Conservation (phyloP, 2,888 invertebrate species). For the Mesoligia furuncula region DNA sequence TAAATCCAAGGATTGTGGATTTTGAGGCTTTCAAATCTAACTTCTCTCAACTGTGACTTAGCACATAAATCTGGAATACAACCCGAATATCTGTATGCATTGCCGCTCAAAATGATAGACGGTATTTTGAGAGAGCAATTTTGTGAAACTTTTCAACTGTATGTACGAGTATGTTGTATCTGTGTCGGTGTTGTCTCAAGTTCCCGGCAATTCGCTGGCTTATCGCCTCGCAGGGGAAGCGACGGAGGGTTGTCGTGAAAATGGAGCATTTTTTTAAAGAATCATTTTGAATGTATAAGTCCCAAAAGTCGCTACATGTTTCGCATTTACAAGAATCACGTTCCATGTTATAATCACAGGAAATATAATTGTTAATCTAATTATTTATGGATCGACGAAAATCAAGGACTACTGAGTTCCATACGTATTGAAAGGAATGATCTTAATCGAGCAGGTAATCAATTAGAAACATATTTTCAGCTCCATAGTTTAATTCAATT, state of each 20-base stretch:
- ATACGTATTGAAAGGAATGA: conserved; percentile 36
- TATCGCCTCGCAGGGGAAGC: conserved; percentile 70
- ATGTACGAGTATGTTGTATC: conserved; percentile 51
- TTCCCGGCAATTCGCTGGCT: conserved; percentile 74
- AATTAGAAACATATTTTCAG: conserved; percentile 34
- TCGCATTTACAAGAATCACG: neutral
- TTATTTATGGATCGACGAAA: conserved; percentile 9
- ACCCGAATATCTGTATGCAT: conserved; percentile 34
- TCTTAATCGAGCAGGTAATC: conserved; percentile 17
- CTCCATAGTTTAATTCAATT: conserved; percentile 7
- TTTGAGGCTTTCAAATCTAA: conserved; percentile 39
- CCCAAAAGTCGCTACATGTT: conserved; percentile 1
- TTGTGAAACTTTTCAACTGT: conserved; percentile 42
- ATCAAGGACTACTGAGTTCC: neutral
- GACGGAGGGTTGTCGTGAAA: conserved; percentile 59
- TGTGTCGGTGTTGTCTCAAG: conserved; percentile 67
- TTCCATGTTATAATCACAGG: neutral
- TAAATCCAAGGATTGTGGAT: neutral
- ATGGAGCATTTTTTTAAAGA: conserved; percentile 5
- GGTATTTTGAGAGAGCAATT: conserved; percentile 52
- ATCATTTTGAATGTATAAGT: conserved; percentile 11
- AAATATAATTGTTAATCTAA: conserved; percentile 3
- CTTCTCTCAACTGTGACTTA: conserved; percentile 14
- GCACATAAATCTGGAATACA: conserved; percentile 36
- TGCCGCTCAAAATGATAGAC: conserved; percentile 43